Percentiles rank a stretch among this genome's conserved stretches.
phyloP scores from a whole-genome alignment of 2,113 vertebrate species.

The Corvus hawaiiensis region DNA sequence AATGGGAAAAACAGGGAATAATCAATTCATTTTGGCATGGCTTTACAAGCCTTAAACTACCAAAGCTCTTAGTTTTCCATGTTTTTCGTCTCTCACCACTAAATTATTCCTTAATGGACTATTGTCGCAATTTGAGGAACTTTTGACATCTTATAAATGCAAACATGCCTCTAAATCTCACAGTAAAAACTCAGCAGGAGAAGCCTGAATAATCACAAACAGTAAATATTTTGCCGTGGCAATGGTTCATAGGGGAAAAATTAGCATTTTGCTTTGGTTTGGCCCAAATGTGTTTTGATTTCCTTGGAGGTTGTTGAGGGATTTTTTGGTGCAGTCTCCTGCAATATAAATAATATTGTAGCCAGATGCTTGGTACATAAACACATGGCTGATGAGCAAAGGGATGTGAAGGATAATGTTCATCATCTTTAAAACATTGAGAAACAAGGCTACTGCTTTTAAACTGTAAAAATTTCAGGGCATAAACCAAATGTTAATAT shows the following conservation, averaged over 20 bases:
- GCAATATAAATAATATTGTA: constrained; percentile 46
- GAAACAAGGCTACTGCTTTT: neutral
- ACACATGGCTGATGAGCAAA: constrained; percentile 60
- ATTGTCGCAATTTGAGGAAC: constrained; percentile 15
- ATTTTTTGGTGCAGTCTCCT: neutral
- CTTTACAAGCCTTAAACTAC: neutral
- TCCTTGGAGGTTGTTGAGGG: constrained; percentile 30
- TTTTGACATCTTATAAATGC: constrained; percentile 33
- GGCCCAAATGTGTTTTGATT: constrained; percentile 58
- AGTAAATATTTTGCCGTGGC: constrained; percentile 15
- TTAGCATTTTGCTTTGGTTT: constrained; percentile 27
- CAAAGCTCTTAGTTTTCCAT: neutral
- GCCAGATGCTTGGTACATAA: constrained; percentile 56
- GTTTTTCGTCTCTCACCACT: neutral
- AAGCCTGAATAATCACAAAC: constrained; percentile 38
- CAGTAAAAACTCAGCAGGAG: constrained; percentile 29
- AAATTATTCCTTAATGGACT: constrained; percentile 32
- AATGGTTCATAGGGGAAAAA: constrained; percentile 37
- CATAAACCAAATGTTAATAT: neutral
- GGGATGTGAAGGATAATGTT: constrained; percentile 28
- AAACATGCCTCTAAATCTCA: constrained; percentile 40
- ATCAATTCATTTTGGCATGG: neutral
- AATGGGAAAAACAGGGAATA: neutral
- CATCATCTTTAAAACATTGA: constrained; percentile 34
- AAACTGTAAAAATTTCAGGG: neutral